Base-by-base conservation (phyloP, 2,888 invertebrate genomes). In the Volucella inflata region DNA sequence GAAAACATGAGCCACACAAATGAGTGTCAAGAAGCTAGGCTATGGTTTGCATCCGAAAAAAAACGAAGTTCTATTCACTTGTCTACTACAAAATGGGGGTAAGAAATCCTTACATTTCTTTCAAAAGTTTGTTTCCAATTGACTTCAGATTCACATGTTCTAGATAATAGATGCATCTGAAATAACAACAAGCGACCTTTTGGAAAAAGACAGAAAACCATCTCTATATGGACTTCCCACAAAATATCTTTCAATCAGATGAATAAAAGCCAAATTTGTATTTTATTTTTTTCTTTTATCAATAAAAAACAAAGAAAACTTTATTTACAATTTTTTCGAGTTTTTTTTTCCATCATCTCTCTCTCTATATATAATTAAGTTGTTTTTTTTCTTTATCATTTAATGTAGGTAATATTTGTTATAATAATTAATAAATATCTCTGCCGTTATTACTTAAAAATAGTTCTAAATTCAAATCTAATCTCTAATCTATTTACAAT, bases 241-340 rank as follows among this genome's bases (percentile, higher is more conserved):
- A 21, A 21, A 21, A 21, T 2, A 21, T 21, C 21, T 21, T 21
- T 21, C 14, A n/a, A 44, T 8, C 1, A 21, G 16, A n/a, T 38
- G n/a, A 65, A 50, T 14, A 44, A 74, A 65, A 51, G 8, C 0
- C 17, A 40, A 55, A 40, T 30, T 51, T 21, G 14, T 59, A 67
- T 50, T 64, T 12, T 44, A 48, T 30, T 64, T 6, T 74, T 68
- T 72, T n/a, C n/a, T 62, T 83, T 68, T 83, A 42, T 78, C 78
- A 83, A 74, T 78, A 79, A 75, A 84, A 84, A 84, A 75, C 74
- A 84, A 74, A 75, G 78, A 62, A 78, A 75, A 70, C 78, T 84
- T 84, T 84, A 84, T 84, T 84, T 84, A 84, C 79, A 84, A 70
- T 84, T 46, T 70, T 75, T 60, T 21, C n/a, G 30, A 51, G 38